A percentile compares a stretch with the other conserved stretches of the same genome.
phyloP scores from a whole-genome alignment of 2,888 invertebrate species.

The Hymenopus coronatus region DNA sequence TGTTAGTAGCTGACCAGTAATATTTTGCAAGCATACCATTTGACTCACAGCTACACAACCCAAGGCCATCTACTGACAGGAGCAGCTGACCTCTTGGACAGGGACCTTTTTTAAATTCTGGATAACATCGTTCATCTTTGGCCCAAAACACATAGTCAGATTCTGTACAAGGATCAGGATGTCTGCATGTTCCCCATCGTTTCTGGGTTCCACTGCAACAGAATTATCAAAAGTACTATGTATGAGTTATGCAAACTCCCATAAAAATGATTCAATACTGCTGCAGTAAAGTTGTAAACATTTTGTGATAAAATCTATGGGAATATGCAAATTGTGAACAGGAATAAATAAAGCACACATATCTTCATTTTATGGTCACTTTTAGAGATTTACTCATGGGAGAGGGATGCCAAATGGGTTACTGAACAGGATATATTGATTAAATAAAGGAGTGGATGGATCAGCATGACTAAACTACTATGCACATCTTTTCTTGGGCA shows the following conservation, averaged over 20 bases:
- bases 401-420: no score
- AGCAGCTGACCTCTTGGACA: constrained; percentile 72
- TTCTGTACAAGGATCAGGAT: constrained; percentile 61
- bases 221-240: not conserved
- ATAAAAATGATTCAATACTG: no score
- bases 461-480: no score
- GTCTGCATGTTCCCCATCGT: constrained; percentile 71
- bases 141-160: constrained; percentile 74
- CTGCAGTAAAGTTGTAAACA: no score
- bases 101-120: constrained; percentile 67
- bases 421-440: no score
- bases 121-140: constrained; percentile 70
- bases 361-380: no score
- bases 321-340: no score
- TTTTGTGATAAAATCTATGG: no score
- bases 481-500: no score
- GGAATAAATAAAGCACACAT: no score
- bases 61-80: not conserved
- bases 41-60: constrained; percentile 59
- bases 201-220: not conserved
- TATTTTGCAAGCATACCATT: constrained; percentile 54
- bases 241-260: not conserved
- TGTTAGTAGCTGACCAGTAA: constrained; percentile 60
- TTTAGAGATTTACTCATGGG: no score
- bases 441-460: no score